Evolutionary conservation across 2,797 vertebrate species (phyloP), one percentile per base, ranked within the genome.

Genomic region (Pitangus sulphuratus): DNA sequence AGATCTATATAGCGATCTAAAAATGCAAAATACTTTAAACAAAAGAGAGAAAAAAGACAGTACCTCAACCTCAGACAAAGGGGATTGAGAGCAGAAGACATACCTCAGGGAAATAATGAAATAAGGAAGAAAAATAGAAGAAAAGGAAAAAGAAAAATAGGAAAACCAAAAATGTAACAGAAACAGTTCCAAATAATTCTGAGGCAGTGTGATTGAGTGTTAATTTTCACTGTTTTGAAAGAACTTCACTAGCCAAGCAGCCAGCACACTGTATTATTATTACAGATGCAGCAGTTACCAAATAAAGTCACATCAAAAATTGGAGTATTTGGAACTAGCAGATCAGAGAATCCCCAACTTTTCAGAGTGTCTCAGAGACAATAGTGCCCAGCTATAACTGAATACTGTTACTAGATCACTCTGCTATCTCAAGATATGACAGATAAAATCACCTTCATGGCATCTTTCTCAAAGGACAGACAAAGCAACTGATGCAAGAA

Each of bases 371-470:
- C 21, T 45, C 60, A 80, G 65, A 80, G 35, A 54, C 24, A 72
- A 24, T 5, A 37, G 48, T 68, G 56, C 40, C 47, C 64, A 78
- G 0, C 19, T 97, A 83, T 95, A 93, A 87, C 39, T 87, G 71
- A 80, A 81, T 26, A 45, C 57, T 50, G 31, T 68, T 87, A 75
- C 42, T 35, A 89, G 72, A 89, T 94, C 95, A 51, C 37, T 84
- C 64, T 70, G 69, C 47, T 82, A 28, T 81, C 66, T 87, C 58
- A 83, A 75, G 62, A 84, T 82, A 88, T 13, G 13, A 64, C 48
- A 75, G 64, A 72, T 88, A 45, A 94, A 96, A 91, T 96, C 54
- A 56, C 60, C 40, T 88, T 84, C 70, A 84, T 89, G 65, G 6
- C 26, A 42, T 22, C n/a, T 74, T 84, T 94, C 40, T 87, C 74